Evolutionary conservation across 2,113 vertebrate genomes (phyloP).

Genomic region (Sebastes fasciatus): DNA sequence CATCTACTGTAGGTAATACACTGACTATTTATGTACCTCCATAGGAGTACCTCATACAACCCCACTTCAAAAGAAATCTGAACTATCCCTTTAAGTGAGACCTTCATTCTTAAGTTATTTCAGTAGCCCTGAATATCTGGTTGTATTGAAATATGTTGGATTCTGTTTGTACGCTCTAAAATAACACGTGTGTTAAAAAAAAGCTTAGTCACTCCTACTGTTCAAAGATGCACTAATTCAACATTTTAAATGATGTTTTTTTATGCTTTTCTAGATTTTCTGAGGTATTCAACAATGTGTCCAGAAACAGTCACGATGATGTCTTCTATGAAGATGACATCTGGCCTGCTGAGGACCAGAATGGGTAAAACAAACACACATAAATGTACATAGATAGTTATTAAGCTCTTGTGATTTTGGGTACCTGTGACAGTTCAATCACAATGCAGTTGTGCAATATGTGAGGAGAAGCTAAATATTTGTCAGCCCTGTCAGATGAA

Average conservation of each 20-base stretch:
- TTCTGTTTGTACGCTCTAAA: neutral
- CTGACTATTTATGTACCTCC: too few species aligned
- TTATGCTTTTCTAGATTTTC: constrained; percentile 85
- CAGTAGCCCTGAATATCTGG: neutral
- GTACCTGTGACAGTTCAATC: too few species aligned
- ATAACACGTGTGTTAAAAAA: too few species aligned
- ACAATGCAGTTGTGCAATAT: too few species aligned
- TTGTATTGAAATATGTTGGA: neutral
- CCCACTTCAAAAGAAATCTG: too few species aligned
- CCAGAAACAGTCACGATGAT: constrained; percentile 95
- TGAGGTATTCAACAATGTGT: constrained; percentile 91
- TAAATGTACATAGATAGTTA: neutral
- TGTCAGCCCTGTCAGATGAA: neutral
- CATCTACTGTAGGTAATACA: too few species aligned
- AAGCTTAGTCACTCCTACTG: too few species aligned
- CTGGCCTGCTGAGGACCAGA: constrained; percentile 94
- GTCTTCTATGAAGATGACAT: constrained; percentile 98
- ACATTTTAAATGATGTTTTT: neutral
- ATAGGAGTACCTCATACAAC: too few species aligned
- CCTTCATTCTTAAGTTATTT: neutral
- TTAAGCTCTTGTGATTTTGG: neutral
- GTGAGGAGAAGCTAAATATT: neutral
- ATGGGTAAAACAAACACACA: constrained; percentile 84
- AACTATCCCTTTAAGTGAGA: too few species aligned
- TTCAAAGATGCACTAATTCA: neutral